Evolutionary conservation across 2,797 vertebrate species (phyloP).

Genomic region (Girardinus metallicus): DNA sequence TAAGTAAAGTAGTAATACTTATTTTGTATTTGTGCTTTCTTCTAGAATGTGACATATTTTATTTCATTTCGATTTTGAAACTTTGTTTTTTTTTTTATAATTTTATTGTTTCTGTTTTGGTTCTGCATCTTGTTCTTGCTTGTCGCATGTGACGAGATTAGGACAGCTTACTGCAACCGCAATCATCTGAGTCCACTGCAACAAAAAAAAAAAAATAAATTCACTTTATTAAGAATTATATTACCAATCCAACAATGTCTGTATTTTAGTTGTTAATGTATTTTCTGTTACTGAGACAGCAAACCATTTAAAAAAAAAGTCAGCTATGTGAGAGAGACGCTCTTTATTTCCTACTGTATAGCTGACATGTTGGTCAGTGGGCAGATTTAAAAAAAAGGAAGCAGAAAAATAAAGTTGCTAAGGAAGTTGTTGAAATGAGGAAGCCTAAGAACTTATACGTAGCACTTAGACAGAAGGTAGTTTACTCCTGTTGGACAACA

Average conservation of each 20-base stretch:
- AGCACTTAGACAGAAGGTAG: slow-evolving; percentile 21
- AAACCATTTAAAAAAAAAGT: neutral
- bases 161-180: neutral
- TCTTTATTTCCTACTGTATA: slow-evolving; percentile 34
- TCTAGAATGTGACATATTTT: neutral
- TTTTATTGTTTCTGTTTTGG: neutral
- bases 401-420: slow-evolving; percentile 70
- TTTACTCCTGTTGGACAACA: slow-evolving; percentile 3
- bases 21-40: neutral
- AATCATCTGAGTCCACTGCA: neutral
- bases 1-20: neutral
- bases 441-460: slow-evolving; percentile 67
- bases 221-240: neutral
- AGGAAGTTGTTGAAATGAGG: slow-evolving; percentile 86
- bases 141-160: neutral
- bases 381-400: slow-evolving; percentile 71
- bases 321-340: neutral
- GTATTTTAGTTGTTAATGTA: neutral
- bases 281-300: neutral
- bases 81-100: neutral
- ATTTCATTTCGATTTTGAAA: neutral
- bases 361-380: slow-evolving; percentile 60
- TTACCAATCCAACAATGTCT: neutral
- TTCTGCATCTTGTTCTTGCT: neutral
- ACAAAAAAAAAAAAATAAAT: neutral